A percentile compares a stretch with the other conserved stretches of the same genome.
phyloP scores from a whole-genome alignment of 2,888 invertebrate species.

The Phengaris arion region DNA sequence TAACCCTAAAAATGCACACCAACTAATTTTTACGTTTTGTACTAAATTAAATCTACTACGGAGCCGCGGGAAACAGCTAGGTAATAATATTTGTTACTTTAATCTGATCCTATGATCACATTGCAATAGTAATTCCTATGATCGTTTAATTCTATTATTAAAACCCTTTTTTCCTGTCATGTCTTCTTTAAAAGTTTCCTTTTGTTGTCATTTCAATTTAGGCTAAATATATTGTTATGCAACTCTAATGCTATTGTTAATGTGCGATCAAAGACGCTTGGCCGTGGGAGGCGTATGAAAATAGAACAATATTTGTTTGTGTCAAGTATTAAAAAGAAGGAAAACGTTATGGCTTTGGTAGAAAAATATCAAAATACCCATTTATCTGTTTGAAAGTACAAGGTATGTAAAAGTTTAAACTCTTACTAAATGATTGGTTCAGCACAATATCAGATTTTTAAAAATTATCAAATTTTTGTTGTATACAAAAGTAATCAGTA shows the following conservation, averaged over 20 bases:
- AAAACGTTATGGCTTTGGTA: neutral
- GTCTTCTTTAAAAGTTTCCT: neutral
- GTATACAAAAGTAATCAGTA: slow-evolving; percentile 41
- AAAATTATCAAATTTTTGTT: neutral
- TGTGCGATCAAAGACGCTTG: neutral
- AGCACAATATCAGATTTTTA: neutral
- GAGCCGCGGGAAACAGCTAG: too few species aligned
- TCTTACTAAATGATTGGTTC: too few species aligned
- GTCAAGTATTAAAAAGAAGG: neutral
- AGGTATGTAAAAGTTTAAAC: too few species aligned
- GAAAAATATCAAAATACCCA: neutral
- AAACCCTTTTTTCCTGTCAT: neutral
- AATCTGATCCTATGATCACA: too few species aligned
- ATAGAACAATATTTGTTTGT: slow-evolving; percentile 10
- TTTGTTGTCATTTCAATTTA: neutral
- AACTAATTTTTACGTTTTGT: neutral
- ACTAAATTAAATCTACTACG: too few species aligned
- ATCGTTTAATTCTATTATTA: too few species aligned
- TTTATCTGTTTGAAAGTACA: neutral
- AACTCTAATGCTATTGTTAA: slow-evolving; percentile 8
- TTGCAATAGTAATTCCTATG: too few species aligned
- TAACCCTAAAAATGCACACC: neutral
- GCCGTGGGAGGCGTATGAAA: neutral
- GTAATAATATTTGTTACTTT: too few species aligned
- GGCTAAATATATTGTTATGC: neutral